Base-by-base conservation (phyloP, 2,113 vertebrate species). In the Colossoma macropomum region DNA sequence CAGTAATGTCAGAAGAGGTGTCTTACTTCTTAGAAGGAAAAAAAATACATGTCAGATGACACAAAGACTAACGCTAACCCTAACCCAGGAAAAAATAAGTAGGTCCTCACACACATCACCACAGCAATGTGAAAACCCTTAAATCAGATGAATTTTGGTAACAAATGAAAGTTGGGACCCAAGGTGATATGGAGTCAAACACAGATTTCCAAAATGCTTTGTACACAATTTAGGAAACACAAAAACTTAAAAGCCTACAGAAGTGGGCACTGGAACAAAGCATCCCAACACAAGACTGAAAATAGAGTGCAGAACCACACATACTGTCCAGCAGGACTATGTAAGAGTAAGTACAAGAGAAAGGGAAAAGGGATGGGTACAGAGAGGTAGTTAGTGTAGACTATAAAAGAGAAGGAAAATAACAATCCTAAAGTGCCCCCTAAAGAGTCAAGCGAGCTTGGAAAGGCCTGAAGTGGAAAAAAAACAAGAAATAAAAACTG, bases 401-500 rank as follows among this genome's bases (percentile, higher is more conserved):
- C 63, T 80, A 82, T 54, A 75, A 54, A 69, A 75, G 59, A 16
- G 28, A 65, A 85, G 32, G 73, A 34, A 84, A 78, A 77, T 77
- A 77, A 75, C 54, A 27, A 63, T 70, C 48, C 75, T 65, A 52
- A 84, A 48, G 13, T 1, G 28, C 21, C 38, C 41, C 62, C 54
- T 69, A 56, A 63, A 71, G 16, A 19, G 45, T 71, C 72, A 80
- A 74, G 76, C 70, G 70, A 27, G 27, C 34, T 54, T 32, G 59
- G 48, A 50, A 80, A 32, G 23, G 23, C 52, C 38, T 50, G 30
- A 79, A 38, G 76, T 32, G 41, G 3, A 9, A 11, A 45, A 45
- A 45, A 45, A 45, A 11, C 5, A 45, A 69, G 75, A 32, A 69
- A 74, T 78, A 41, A 79, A 79, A 66, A 84, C 54, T 13, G 70